Percentiles rank a stretch among this genome's conserved stretches.
Evolutionary conservation across 2,888 invertebrate genomes (phyloP).

Genomic region (Slavum lentiscoides): DNA sequence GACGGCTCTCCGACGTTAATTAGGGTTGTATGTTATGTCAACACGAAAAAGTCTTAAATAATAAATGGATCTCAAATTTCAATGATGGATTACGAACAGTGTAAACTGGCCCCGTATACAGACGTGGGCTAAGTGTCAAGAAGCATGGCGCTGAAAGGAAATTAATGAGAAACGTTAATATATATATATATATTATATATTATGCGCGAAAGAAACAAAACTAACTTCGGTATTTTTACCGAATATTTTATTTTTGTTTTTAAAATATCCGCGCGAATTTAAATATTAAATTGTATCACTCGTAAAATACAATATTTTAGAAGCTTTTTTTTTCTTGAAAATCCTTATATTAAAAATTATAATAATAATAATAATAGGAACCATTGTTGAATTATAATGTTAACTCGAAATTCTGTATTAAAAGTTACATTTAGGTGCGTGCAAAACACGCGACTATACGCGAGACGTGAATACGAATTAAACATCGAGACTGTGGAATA

Average conservation of each 20-base stretch:
- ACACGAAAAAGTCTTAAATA: conserved; percentile 51
- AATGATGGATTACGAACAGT: conserved; percentile 48
- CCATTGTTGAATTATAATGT: neutral
- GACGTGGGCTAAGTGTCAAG: conserved; percentile 34
- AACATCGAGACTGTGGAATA: neutral
- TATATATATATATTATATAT: too few species aligned
- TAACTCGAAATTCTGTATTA: neutral
- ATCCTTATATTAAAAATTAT: too few species aligned
- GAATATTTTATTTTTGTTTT: conserved; percentile 1
- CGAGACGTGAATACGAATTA: neutral
- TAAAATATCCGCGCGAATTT: neutral
- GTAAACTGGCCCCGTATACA: conserved; percentile 26
- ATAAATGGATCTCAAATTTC: conserved; percentile 53
- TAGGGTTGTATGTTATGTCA: conserved; percentile 54
- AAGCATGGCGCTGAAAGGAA: conserved; percentile 45
- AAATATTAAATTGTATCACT: conserved; percentile 2
- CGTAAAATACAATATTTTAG: neutral
- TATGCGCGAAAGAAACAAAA: conserved; percentile 14
- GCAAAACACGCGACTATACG: too few species aligned
- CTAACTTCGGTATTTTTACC: neutral
- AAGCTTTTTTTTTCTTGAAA: too few species aligned
- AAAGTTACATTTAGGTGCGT: too few species aligned
- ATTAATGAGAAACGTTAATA: conserved; percentile 37
- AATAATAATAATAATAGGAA: too few species aligned
- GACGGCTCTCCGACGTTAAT: conserved; percentile 48